Evolutionary conservation across 2,888 invertebrate genomes (phyloP).

Genomic region (Acanthacorydalis orientalis): DNA sequence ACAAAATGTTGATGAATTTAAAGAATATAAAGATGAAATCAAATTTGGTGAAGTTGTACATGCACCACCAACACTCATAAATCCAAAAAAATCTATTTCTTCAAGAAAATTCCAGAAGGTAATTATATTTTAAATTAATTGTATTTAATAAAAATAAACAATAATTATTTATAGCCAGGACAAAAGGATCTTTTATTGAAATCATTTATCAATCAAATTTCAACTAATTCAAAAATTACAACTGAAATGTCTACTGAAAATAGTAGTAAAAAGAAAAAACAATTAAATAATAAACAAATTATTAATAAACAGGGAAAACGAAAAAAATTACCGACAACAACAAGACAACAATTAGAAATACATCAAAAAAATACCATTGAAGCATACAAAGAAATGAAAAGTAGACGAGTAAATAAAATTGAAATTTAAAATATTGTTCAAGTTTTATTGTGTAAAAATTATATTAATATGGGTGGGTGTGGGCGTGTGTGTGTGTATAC

Average conservation of each 20-base stretch:
- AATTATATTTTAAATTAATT: constrained; percentile 5
- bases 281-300: constrained; percentile 7
- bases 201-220: constrained; percentile 23
- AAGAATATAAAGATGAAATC: constrained; percentile 38
- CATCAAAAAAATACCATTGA: constrained; percentile 39
- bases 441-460: no score
- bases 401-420: not conserved
- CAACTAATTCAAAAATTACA: constrained; percentile 8
- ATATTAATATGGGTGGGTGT: no score
- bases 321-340: constrained; percentile 37
- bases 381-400: constrained; percentile 39
- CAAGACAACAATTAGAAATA: constrained; percentile 38
- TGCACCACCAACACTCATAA: constrained; percentile 48
- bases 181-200: constrained; percentile 43
- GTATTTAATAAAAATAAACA: constrained; percentile 1
- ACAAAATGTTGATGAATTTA: constrained; percentile 29
- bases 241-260: constrained; percentile 8
- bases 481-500: no score
- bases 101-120: constrained; percentile 13
- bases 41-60: constrained; percentile 60
- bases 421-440: no score
- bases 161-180: constrained; percentile 36
- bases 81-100: constrained; percentile 26
- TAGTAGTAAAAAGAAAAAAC: constrained; percentile 7
- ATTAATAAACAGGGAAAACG: constrained; percentile 39